These are phyloP conservation scores for Ceraclea dissimilis DNA, from an alignment of 2,888 invertebrate species.

Conservation along the genomic window DNA sequence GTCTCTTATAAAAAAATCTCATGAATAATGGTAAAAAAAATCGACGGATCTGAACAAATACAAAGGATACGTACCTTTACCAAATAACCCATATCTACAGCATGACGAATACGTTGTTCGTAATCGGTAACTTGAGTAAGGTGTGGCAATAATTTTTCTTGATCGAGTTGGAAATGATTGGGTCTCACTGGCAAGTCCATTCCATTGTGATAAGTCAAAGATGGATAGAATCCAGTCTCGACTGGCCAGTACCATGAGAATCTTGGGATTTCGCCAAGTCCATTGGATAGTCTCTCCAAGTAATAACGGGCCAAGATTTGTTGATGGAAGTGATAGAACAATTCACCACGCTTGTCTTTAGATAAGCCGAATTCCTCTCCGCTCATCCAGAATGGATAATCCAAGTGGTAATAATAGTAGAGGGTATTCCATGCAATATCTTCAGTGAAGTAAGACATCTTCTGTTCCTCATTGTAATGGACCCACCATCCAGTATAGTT, in stretches of 20 bases:
- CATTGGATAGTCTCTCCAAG: slow-evolving; percentile 65
- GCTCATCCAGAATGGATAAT: slow-evolving; percentile 58
- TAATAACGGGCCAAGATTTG: slow-evolving; percentile 66
- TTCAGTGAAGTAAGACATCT: slow-evolving; percentile 62
- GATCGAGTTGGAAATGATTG: slow-evolving; percentile 48
- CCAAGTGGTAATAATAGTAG: slow-evolving; percentile 54
- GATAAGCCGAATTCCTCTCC: slow-evolving; percentile 44
- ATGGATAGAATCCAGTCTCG: slow-evolving; percentile 55
- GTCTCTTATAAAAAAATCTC: background rate
- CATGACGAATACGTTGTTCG: slow-evolving; percentile 50
- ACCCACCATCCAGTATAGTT: slow-evolving; percentile 55
- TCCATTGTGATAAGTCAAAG: slow-evolving; percentile 57
- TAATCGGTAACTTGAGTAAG: slow-evolving; percentile 42
- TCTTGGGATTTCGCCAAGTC: slow-evolving; percentile 56
- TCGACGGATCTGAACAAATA: background rate
- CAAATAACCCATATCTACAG: slow-evolving; percentile 48
- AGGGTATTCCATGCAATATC: slow-evolving; percentile 60
- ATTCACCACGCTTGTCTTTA: slow-evolving; percentile 56
- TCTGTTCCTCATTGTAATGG: slow-evolving; percentile 47
- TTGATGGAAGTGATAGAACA: slow-evolving; percentile 57
- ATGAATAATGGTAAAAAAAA: background rate
- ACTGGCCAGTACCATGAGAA: slow-evolving; percentile 48
- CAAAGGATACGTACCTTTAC: background rate
- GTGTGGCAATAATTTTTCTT: slow-evolving; percentile 39
- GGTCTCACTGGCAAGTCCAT: slow-evolving; percentile 57